Conservation (phyloP, 2,113 vertebrate species). For the Trogon surrucura region DNA sequence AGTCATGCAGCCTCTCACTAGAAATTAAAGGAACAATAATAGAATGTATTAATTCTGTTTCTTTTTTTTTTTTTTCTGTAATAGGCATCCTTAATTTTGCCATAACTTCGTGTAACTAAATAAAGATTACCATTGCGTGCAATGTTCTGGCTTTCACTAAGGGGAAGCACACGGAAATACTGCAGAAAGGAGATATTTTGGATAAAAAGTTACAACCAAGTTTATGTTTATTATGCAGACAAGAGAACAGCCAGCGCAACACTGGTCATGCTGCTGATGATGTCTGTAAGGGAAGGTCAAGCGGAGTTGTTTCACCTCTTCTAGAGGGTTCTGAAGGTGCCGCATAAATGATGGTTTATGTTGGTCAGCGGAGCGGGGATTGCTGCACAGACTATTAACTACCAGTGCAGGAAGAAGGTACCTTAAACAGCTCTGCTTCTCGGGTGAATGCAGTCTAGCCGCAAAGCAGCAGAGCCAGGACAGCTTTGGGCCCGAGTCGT, state of each 20-base stretch:
- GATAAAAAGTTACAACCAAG: neutral
- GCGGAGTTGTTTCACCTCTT: neutral
- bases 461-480: neutral
- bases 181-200: neutral
- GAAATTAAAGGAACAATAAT: constrained; percentile 21
- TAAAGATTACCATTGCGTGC: neutral
- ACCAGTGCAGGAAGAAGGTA: neutral
- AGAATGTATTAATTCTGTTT: constrained; percentile 27
- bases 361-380: neutral
- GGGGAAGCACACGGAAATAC: neutral
- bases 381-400: constrained; percentile 17
- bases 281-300: neutral
- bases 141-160: neutral
- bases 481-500: neutral
- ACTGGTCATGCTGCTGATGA: neutral
- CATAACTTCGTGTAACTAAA: neutral
- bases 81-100: neutral
- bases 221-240: neutral
- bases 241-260: neutral
- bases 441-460: neutral
- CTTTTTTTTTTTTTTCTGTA: neutral
- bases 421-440: neutral
- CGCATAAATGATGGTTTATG: neutral
- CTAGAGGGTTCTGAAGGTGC: neutral
- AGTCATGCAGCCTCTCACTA: constrained; percentile 16